Conservation (phyloP, 2,113 vertebrate species). For the Motacilla tschutschensis region DNA sequence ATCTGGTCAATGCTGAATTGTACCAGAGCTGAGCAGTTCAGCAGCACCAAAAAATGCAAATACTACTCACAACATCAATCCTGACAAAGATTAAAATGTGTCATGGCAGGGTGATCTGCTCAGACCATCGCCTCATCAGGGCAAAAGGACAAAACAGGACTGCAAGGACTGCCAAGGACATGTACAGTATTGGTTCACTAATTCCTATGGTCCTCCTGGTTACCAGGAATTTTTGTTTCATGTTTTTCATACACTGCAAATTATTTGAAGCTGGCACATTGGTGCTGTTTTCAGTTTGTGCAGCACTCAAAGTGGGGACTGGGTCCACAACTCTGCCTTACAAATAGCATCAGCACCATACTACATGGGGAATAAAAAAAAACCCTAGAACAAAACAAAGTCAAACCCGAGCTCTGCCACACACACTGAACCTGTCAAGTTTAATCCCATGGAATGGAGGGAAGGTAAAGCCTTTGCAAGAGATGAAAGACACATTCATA, state of each 20-base stretch:
- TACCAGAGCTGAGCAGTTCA: background rate
- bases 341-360: background rate
- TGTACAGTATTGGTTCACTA: background rate
- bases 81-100: background rate
- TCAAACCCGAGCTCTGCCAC: background rate
- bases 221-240: background rate
- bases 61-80: background rate
- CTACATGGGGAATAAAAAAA: rapidly evolving
- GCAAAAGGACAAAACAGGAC: background rate
- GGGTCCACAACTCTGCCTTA: background rate
- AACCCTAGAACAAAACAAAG: background rate
- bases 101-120: background rate
- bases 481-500: conserved; percentile 18
- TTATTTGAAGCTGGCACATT: background rate
- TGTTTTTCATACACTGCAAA: background rate
- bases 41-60: background rate
- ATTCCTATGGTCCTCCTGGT: background rate
- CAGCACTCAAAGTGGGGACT: background rate
- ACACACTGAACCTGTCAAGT: background rate
- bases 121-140: background rate
- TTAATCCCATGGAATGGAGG: background rate
- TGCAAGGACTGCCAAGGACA: background rate
- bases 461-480: conserved; percentile 9
- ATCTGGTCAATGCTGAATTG: background rate
- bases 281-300: background rate